These are phyloP conservation scores for Virgularia gustaviana DNA, from an alignment of 92 coral and sea anemone genomes.

Conservation along the genomic window DNA sequence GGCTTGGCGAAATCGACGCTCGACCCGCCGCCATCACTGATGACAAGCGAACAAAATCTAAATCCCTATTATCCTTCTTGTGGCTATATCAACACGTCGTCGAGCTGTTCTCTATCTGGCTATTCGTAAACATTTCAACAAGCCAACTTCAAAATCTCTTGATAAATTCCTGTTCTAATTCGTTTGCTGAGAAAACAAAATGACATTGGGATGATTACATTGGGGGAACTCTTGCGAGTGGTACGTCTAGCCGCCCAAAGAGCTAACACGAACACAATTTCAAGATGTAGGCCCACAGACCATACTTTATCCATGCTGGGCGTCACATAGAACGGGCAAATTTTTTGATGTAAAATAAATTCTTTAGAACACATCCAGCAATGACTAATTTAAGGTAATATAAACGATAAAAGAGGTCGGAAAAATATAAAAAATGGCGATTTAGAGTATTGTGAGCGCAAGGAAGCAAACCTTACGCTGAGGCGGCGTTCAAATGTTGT, in stretches of 20 bases:
- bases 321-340: neutral
- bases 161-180: conserved; percentile 10
- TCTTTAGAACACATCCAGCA: neutral
- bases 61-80: conserved; percentile 43
- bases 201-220: neutral
- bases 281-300: no score
- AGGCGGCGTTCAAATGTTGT: no score
- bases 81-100: conserved; percentile 40
- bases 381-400: neutral
- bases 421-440: no score
- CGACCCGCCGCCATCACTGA: conserved; percentile 25
- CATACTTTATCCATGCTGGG: no score
- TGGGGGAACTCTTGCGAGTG: no score
- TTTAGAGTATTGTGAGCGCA: no score
- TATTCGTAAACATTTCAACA: conserved; percentile 29
- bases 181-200: neutral
- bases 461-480: no score
- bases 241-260: no score
- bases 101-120: conserved; percentile 35
- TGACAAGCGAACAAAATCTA: conserved; percentile 28
- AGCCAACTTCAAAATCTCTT: conserved; percentile 5
- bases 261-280: no score
- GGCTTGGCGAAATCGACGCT: conserved; percentile 22
- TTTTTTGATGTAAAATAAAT: neutral
- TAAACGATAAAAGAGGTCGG: no score